Conservation (phyloP, 92 coral and sea anemone genomes). For the Ricordea florida region DNA sequence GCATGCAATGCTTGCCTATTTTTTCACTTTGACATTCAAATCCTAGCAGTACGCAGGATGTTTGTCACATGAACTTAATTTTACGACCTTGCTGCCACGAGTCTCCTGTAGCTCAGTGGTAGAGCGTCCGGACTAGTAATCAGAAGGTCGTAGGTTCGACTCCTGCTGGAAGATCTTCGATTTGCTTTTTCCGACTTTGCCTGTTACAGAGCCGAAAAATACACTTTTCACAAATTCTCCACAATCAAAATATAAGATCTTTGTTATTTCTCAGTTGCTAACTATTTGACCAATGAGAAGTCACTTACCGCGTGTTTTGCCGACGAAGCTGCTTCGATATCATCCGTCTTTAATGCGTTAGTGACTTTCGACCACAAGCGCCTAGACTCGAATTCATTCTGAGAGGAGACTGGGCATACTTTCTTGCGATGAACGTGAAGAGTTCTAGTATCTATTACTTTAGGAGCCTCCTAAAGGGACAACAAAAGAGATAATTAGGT, state of each 20-base stretch:
- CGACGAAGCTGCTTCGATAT: conserved; percentile 81
- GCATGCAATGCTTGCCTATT: too few species aligned
- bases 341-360: conserved; percentile 66
- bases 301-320: conserved; percentile 83
- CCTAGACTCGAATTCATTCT: conserved; percentile 87
- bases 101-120: too few species aligned
- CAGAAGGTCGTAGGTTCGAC: too few species aligned
- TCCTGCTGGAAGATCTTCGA: too few species aligned
- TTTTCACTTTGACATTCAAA: too few species aligned
- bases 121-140: too few species aligned
- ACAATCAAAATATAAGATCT: background rate
- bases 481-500: background rate
- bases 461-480: conserved; percentile 58
- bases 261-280: background rate
- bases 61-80: too few species aligned
- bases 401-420: conserved; percentile 71
- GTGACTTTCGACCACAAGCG: conserved; percentile 89
- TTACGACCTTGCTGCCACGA: too few species aligned
- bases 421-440: conserved; percentile 78
- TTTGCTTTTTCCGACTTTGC: too few species aligned
- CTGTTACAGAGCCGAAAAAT: too few species aligned
- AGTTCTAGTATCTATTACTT: conserved; percentile 68
- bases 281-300: background rate
- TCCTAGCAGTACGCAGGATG: too few species aligned
- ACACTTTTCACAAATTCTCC: too few species aligned